Conservation (phyloP, 2,888 invertebrate species). For the Drosophila villosipedis region DNA sequence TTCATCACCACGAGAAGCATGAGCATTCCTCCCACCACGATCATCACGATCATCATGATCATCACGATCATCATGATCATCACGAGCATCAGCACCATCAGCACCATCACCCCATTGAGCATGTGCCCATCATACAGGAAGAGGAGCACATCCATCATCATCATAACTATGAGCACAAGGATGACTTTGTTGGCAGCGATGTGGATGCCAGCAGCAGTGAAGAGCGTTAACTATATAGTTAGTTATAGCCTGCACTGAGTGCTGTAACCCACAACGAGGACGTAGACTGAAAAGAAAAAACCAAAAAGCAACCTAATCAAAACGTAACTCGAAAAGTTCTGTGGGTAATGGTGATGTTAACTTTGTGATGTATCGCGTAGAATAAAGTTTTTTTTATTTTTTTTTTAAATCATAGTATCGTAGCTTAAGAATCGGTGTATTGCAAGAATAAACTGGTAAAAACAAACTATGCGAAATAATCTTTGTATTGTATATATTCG, state of each 20-base stretch:
- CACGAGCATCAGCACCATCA: slow-evolving; percentile 69
- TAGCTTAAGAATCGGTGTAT: slow-evolving; percentile 27
- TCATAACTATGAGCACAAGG: slow-evolving; percentile 77
- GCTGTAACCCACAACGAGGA: slow-evolving; percentile 18
- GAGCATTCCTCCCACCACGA: slow-evolving; percentile 62
- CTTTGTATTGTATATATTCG: not conserved
- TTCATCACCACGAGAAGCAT: slow-evolving; percentile 82
- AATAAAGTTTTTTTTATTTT: slow-evolving; percentile 16
- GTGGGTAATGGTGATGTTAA: slow-evolving; percentile 40
- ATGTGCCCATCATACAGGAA: slow-evolving; percentile 58
- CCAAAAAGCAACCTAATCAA: slow-evolving; percentile 8
- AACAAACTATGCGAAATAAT: not conserved
- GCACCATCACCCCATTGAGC: slow-evolving; percentile 62
- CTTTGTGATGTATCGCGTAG: slow-evolving; percentile 64
- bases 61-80: slow-evolving; percentile 57
- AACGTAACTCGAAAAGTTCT: slow-evolving; percentile 14
- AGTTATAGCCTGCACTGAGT: slow-evolving; percentile 28
- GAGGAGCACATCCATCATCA: slow-evolving; percentile 78
- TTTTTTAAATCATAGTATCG: slow-evolving; percentile 21
- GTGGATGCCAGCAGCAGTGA: slow-evolving; percentile 63
- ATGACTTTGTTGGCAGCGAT: slow-evolving; percentile 50
- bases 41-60: slow-evolving; percentile 40
- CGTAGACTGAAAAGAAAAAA: slow-evolving; percentile 58
- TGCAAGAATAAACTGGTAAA: slow-evolving; percentile 34
- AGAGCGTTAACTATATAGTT: slow-evolving; percentile 52